These are phyloP conservation scores for Gracilinanus agilis DNA, from an alignment of 2,113 vertebrate genomes.

Conservation along the genomic window DNA sequence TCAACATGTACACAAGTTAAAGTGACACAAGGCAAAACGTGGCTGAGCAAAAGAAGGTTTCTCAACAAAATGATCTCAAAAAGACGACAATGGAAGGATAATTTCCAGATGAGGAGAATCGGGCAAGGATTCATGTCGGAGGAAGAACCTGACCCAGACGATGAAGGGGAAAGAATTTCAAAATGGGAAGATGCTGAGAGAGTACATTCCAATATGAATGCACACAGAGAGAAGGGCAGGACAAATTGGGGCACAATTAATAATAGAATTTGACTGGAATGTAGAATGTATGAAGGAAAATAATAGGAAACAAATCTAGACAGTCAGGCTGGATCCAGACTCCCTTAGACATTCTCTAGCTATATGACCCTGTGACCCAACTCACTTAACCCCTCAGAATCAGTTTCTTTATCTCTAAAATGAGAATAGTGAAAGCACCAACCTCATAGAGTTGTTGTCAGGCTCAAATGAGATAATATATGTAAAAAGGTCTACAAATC, in stretches of 20 bases:
- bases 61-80: background rate
- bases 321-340: background rate
- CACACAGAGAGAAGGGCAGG: background rate
- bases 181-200: background rate
- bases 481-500: background rate
- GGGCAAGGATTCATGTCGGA: background rate
- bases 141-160: background rate
- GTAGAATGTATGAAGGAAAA: background rate
- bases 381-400: background rate
- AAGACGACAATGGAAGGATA: background rate
- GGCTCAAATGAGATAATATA: background rate
- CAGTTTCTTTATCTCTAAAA: background rate
- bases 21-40: background rate
- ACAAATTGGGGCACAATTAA: background rate
- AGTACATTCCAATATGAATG: background rate
- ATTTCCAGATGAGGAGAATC: background rate
- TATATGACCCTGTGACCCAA: background rate
- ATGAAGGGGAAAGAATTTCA: background rate
- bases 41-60: background rate
- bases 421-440: background rate
- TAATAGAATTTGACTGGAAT: background rate
- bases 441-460: background rate
- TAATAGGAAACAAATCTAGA: background rate
- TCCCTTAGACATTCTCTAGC: background rate
- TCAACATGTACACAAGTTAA: background rate